Conservation (phyloP, 2,797 vertebrate genomes). For the Remorina albescens region DNA sequence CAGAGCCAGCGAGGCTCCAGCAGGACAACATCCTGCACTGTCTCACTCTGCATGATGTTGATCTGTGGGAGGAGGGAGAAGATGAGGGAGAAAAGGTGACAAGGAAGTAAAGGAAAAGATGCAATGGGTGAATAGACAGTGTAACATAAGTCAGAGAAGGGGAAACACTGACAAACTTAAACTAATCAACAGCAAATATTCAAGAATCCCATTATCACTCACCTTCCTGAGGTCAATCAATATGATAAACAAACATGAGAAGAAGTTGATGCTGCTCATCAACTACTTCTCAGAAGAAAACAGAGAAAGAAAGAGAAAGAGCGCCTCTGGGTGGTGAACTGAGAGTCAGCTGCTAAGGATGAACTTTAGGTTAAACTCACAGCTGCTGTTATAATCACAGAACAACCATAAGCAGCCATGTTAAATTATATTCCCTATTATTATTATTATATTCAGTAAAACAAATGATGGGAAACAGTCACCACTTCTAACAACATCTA, state of each 20-base stretch:
- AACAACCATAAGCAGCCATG: too few species aligned
- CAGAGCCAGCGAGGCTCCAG: constrained; percentile 98
- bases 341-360: background rate
- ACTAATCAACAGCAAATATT: background rate
- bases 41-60: constrained; percentile 99
- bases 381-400: too few species aligned
- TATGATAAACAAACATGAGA: constrained; percentile 1
- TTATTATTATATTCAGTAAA: background rate
- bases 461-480: background rate
- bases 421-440: background rate
- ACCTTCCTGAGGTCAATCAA: constrained; percentile 1
- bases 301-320: constrained; percentile 2
- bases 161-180: background rate
- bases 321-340: constrained; percentile 28
- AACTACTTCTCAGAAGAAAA: constrained; percentile 14
- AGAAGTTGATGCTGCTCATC: constrained; percentile 4
- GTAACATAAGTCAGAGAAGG: background rate
- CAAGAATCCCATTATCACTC: constrained; percentile 3
- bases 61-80: constrained; percentile 84
- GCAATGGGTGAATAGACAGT: background rate
- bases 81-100: background rate
- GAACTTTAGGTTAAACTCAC: background rate
- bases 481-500: too few species aligned
- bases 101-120: background rate
- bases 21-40: constrained; percentile 96